Evolutionary conservation across 1,140 invertebrate genomes (phyloP), one percentile per base, ranked within the genome.

Genomic region (Caenorhabditis elegans): DNA sequence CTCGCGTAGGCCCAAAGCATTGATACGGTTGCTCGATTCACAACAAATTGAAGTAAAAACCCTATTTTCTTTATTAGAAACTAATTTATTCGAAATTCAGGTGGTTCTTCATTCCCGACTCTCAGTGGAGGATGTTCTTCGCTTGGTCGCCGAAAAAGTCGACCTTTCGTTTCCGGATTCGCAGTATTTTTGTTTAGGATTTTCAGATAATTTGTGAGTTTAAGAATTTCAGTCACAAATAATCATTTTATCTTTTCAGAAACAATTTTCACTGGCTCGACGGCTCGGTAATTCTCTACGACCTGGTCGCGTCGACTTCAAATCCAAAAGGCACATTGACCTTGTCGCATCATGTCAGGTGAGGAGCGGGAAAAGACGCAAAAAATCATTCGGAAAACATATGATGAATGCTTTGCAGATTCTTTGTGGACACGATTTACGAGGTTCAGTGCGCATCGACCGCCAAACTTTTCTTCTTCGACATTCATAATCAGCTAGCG

Each of bases 321-420:
- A 70, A 70, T 39, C 60, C 60, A 39, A 70, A 70, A 22, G 34
- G 60, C 34, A 70, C 34, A 43, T 70, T 70, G 34, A 70, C 60
- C 60, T 70, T 70, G 60, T 70, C 60, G 26, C 60, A 70, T 70
- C 60, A 70, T 70, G 60, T 70, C 60, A 70, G 60, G 60, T 70
- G 34, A n/a, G n/a, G n/a, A 19, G 34, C 4, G 34, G 5, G 15
- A 43, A 43, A 43, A 39, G 39, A 39, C 15, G 17, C 11, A 70
- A 36, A 22, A 22, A 36, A 39, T 4, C n/a, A 39, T 15, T 36
- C 60, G 60, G 60, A 13, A 70, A 70, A 19, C 6, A 43, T 43
- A 39, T 36, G 34, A 70, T 22, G 31, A 39, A 70, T 70, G 60
- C 17, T n/a, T 39, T 70, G 60, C 60, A 70, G 60, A 70, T 70